phyloP scores from a whole-genome alignment of 2,113 vertebrate genomes.

The Muntiacus reevesi region DNA sequence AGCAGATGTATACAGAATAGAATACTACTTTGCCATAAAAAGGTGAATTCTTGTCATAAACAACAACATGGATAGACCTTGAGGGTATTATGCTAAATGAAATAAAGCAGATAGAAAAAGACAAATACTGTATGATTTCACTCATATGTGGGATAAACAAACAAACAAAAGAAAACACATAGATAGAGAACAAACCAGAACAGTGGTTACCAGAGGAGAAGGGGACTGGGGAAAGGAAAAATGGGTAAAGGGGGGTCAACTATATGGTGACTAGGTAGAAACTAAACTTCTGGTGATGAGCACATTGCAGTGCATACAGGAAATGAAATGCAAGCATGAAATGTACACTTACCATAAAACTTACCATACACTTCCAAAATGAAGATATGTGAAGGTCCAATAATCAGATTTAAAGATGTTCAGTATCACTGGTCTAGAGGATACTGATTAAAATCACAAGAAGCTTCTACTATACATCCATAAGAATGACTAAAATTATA shows the following conservation, averaged over 20 bases:
- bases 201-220: not conserved
- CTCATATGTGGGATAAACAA: not conserved
- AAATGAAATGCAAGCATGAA: not conserved
- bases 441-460: not conserved
- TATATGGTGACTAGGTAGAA: not conserved
- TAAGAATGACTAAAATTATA: constrained; percentile 12
- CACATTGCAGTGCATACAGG: not conserved
- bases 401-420: not conserved
- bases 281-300: not conserved
- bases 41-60: not conserved
- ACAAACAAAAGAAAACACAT: not conserved
- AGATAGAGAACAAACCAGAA: not conserved
- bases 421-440: not conserved
- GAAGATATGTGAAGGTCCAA: not conserved
- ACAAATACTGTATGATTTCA: not conserved
- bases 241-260: not conserved
- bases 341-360: not conserved
- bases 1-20: not conserved
- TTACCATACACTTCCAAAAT: not conserved
- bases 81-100: not conserved
- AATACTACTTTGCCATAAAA: not conserved
- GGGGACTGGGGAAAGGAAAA: not conserved
- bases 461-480: not conserved
- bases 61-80: not conserved
- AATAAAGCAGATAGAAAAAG: not conserved